These are phyloP conservation scores for Limenitis arthemis DNA, from an alignment of 2,888 invertebrate genomes.

Conservation along the genomic window DNA sequence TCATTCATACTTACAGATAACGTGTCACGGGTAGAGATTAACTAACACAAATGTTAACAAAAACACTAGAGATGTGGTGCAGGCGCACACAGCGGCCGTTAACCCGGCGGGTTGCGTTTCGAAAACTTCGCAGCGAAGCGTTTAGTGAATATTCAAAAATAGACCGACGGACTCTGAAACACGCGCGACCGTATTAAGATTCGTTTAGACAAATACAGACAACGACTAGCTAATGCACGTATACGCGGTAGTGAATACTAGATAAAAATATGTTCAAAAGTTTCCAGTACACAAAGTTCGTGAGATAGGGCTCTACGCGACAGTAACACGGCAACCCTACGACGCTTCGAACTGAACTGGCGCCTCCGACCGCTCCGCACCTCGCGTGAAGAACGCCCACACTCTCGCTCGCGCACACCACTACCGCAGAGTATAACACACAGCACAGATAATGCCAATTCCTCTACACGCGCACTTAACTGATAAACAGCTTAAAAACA, in stretches of 20 bases:
- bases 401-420: constrained; percentile 31
- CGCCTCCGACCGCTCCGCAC: constrained; percentile 45
- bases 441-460: constrained; percentile 30
- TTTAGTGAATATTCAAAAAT: constrained; percentile 71
- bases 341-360: constrained; percentile 62
- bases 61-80: constrained; percentile 65
- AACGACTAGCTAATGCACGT: constrained; percentile 34
- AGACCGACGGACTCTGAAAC: constrained; percentile 55
- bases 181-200: constrained; percentile 44
- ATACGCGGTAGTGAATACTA: constrained; percentile 41
- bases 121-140: constrained; percentile 66
- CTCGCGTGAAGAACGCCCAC: constrained; percentile 57
- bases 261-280: constrained; percentile 59
- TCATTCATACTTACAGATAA: constrained; percentile 72
- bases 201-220: constrained; percentile 39
- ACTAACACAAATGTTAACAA: constrained; percentile 62
- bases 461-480: constrained; percentile 38
- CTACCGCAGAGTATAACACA: constrained; percentile 27
- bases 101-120: constrained; percentile 67
- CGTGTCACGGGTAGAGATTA: constrained; percentile 51
- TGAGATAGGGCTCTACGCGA: constrained; percentile 52
- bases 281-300: constrained; percentile 71
- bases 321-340: constrained; percentile 55
- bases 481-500: constrained; percentile 66
- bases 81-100: constrained; percentile 67